Conservation (phyloP, 2,888 invertebrate species). For the Frankliniella fusca region DNA sequence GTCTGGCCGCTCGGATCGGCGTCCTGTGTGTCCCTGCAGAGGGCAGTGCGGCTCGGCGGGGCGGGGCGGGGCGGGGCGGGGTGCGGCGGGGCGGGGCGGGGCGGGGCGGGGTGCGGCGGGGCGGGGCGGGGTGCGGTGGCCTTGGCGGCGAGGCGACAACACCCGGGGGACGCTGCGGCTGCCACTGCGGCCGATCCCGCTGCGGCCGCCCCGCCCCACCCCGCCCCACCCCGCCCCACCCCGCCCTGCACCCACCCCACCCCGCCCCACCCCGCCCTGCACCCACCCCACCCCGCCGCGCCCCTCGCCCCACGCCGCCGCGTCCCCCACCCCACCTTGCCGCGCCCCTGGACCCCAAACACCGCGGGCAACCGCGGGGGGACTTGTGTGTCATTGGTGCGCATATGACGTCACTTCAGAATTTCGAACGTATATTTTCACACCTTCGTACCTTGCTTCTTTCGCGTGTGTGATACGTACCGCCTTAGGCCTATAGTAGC, state of each 20-base stretch:
- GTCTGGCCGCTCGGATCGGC: too few relatives aligned
- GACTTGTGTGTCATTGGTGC: too few relatives aligned
- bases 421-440: too few relatives aligned
- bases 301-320: too few relatives aligned
- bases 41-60: not conserved
- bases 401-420: too few relatives aligned
- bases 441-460: too few relatives aligned
- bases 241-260: not conserved
- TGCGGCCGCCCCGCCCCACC: not conserved
- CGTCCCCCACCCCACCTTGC: not conserved
- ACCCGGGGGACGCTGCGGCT: not conserved
- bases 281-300: not conserved
- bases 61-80: not conserved
- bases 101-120: not conserved
- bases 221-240: not conserved
- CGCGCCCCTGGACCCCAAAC: too few relatives aligned
- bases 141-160: not conserved
- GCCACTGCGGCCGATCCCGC: too few relatives aligned
- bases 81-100: not conserved
- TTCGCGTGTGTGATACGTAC: too few relatives aligned
- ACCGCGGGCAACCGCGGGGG: too few relatives aligned
- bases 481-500: too few relatives aligned
- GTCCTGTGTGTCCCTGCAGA: too few relatives aligned
- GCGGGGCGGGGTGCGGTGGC: not conserved
- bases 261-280: not conserved